Conservation (phyloP, 1,140 invertebrate genomes). For the Atta texana region DNA sequence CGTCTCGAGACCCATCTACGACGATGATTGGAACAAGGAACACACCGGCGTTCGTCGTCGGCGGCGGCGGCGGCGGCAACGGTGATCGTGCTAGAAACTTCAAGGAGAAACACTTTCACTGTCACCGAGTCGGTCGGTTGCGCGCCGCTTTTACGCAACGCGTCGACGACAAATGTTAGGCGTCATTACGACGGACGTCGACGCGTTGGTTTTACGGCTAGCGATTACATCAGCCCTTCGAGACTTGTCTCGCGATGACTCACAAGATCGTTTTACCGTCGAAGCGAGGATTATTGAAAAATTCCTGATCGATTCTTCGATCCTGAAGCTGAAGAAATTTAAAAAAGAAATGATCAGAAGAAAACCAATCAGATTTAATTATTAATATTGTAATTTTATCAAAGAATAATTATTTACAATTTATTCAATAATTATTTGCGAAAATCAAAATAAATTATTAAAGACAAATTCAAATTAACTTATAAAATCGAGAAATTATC, state of each 20-base stretch:
- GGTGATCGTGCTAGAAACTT: conserved; percentile 78
- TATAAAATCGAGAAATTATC: too few species aligned
- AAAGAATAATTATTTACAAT: too few species aligned
- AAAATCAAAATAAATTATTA: too few species aligned
- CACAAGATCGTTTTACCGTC: conserved; percentile 23
- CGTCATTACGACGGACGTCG: conserved; percentile 28
- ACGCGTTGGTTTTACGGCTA: conserved; percentile 10
- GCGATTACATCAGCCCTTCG: conserved; percentile 45
- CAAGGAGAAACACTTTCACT: conserved; percentile 86
- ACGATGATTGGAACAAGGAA: neutral
- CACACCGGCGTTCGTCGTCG: neutral
- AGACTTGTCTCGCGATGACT: conserved; percentile 27
- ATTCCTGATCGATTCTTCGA: neutral
- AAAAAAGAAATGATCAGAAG: neutral
- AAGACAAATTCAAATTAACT: too few species aligned
- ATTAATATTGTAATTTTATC: too few species aligned
- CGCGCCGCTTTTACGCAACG: conserved; percentile 49
- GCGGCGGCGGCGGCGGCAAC: neutral
- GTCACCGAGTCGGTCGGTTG: conserved; percentile 76
- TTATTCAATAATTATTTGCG: too few species aligned
- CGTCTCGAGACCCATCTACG: neutral
- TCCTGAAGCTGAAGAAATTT: neutral
- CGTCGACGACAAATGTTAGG: conserved; percentile 37
- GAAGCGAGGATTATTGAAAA: neutral
- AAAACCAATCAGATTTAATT: too few species aligned